Evolutionary conservation across 2,888 invertebrate species (phyloP), one percentile per base, ranked within the genome.

Genomic region (Chromoteleia sp.): DNA sequence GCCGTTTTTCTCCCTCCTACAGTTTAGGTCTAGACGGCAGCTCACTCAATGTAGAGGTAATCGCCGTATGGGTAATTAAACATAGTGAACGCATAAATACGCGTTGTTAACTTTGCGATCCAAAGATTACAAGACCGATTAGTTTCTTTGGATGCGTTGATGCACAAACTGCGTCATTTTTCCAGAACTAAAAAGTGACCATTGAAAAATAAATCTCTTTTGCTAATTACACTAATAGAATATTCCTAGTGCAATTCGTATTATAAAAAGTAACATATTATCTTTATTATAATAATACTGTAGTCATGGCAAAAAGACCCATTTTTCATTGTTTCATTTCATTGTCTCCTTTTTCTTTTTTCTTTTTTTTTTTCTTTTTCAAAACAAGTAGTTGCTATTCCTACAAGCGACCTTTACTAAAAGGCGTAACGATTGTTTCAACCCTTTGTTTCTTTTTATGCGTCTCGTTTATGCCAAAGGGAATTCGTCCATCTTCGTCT

Each of bases 31-130:
- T 59, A 52, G 68, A 76, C 75, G 25, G 30, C 59, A 21, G 19
- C 52, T 29, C 19, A 45, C 19, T 70, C 59, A 61, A 61, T 61
- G 68, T 33, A 33, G 33, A 43, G 73, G 50, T 79, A 79, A 79
- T 79, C 21, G 73, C n/a, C 14, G 54, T 58, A 73, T 43, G 73
- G 59, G 54, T 59, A 73, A 79, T 79, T 79, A 79, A 71, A 65
- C 88, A 86, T 86, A 88, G 86, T 86, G 86, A 87, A 89, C 86
- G 87, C 88, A 87, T 89, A 89, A 89, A 89, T 89, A 88, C 88
- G 86, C 87, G 89, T 88, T 89, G 87, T 89, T 89, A 89, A 87
- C 89, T 88, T 86, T 87, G 84, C 82, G 86, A 83, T 89, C 89
- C 89, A 89, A 89, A 87, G 85, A 85, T 83, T 76, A 80, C 83